phyloP scores from a whole-genome alignment of 2,888 invertebrate genomes.

The Saturnia japonica region DNA sequence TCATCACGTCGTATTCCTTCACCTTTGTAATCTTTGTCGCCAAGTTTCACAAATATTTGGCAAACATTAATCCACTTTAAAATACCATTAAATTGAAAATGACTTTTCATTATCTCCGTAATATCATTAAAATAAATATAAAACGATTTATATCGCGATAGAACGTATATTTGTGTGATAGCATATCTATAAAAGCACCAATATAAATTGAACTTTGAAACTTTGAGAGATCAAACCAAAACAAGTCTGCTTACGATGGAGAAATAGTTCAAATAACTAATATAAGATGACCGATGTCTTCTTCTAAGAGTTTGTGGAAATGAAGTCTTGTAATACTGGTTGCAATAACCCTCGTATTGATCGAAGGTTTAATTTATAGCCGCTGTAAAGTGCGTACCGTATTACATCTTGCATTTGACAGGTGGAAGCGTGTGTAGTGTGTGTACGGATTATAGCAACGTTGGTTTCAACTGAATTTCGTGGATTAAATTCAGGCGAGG shows the following conservation, averaged over 20 bases:
- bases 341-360: conserved; percentile 1
- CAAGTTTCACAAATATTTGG: not conserved
- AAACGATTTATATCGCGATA: conserved; percentile 14
- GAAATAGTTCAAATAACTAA: not conserved
- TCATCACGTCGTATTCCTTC: too few species aligned
- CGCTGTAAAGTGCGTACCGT: conserved; percentile 16
- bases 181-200: not conserved
- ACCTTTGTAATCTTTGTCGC: not conserved
- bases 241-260: conserved; percentile 3
- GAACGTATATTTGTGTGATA: conserved; percentile 8
- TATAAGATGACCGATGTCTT: not conserved
- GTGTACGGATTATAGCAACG: not conserved
- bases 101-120: not conserved
- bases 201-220: not conserved
- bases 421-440: not conserved
- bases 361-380: conserved; percentile 21
- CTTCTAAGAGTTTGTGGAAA: not conserved
- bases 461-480: not conserved
- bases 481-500: not conserved
- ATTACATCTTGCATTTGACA: conserved; percentile 12
- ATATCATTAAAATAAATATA: conserved; percentile 13
- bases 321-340: conserved; percentile 11
- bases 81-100: conserved; percentile 9
- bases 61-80: conserved; percentile 15
- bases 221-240: not conserved